Base-by-base conservation (phyloP, 2,113 vertebrate species). In the Cottus gobio region DNA sequence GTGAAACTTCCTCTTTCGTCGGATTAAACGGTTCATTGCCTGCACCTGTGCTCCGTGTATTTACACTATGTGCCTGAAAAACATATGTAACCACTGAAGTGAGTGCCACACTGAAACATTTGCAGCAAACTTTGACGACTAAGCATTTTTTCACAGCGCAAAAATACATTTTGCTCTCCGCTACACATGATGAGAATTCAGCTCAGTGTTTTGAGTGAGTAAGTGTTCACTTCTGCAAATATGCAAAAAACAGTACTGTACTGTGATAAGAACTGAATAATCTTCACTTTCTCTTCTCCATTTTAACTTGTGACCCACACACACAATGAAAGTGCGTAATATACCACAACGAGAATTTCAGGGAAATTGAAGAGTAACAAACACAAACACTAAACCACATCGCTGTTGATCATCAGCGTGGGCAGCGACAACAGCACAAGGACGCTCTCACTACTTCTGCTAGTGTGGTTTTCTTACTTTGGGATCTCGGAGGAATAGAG, bases 401-500 rank as follows among this genome's bases (percentile, higher is more conserved):
- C n/a, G 39, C 15, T 34, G 24, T 30, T 71, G 4, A 8, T 58
- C 3, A 6, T n/a, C 31, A 16, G 22, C 0, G n/a, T 3, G 12
- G 37, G 31, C 3, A 66, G 16, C 6, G 22, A 30, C 4, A 12
- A 66, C 26, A 18, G 39, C 1, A 65, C 48, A 54, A 67, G 18
- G 11, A 9, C 39, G 60, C n/a, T 54, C 34, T 1, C 37, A 26
- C 71, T 31, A 74, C 56, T 52, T 36, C 26, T 7, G 20, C 10
- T 5, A 0, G 7, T 48, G 42, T 26, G 48, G 3, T 20, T 50
- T 8, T 5, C 80, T 89, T 96, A 99, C 98, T 97, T 99, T 99
- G 80, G 98, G 98, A 91, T 99, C 98, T 92, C 97, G 94, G 37
- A 99, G 97, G 90, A 99, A 99, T 68, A 99, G 96, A 22, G 98